Evolutionary conservation across 92 coral and sea anemone species (phyloP), one percentile per base, ranked within the genome.

Genomic region (Zoanthus gigantus): DNA sequence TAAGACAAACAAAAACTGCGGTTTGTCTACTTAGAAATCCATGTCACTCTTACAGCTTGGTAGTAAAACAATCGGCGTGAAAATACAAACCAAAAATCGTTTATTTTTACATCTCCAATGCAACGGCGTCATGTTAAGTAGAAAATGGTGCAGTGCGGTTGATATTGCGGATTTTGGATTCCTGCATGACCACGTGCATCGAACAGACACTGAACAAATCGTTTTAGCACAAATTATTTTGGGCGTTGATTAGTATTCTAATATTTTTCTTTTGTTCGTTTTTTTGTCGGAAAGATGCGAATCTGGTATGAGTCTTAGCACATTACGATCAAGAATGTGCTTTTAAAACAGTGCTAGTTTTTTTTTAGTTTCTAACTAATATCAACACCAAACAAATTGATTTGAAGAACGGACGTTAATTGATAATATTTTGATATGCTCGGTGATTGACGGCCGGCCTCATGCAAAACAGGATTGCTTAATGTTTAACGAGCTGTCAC

Each of bases 401-500:
- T 17, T 2, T 37, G 32, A 54, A 10, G 57, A 29, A 17, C 15
- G 7, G 3, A 28, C 66, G 68, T 29, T 54, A 47, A 81, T 67
- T 81, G 28, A 14, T 81, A 81, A 81, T 54, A 71, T 46, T 65
- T 81, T 66, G 85, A 23, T 81, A 66, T 63, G 14, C 65, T 50
- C 57, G 56, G 74, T 81, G 85, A 81, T 81, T 81, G 85, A 81
- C 85, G 85, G 85, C 65, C 85, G 76, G 85, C 65, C 47, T 18
- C 46, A 81, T 81, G 60, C 47, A 81, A 81, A 81, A 68, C 75
- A 81, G 85, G 34, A 13, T 46, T 81, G 56, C 74, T 65, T 81
- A 66, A 81, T 81, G 85, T 81, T 81, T 81, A 66, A 30, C 85
- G 74, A 81, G 46, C 74, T 81, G 85, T 65, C 85, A 73, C 65